Evolutionary conservation across 2,797 vertebrate genomes (phyloP), one percentile per base, ranked within the genome.

Genomic region (Dendrocincla tyrannina): DNA sequence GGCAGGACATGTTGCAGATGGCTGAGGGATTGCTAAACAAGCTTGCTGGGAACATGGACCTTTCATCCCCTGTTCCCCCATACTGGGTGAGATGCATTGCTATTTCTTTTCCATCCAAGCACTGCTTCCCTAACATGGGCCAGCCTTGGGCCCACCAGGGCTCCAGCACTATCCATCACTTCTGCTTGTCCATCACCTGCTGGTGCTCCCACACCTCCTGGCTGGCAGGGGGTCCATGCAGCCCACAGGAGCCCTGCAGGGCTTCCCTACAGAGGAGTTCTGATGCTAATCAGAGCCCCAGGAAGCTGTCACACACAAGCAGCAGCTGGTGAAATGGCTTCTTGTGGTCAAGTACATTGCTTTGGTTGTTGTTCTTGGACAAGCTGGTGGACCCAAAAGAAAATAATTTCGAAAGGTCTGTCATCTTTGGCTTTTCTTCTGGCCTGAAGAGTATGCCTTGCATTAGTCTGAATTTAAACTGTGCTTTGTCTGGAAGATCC

Each of bases 261-360:
- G 12, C 23, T 22, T 17, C n/a, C 11, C 23, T 62, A 27, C 46
- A 76, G n/a, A 9, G 46, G 59, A 30, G 27, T 47, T 69, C 39
- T 82, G 62, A 42, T 73, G 35, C 50, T 73, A 25, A 67, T 46
- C 50, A 73, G 60, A 76, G 46, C 28, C n/a, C 53, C 25, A 5
- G 89, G 56, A 56, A 85, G 79, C 70, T 93, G 70, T 49, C 39
- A 85, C 78, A 53, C 47, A 52, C 44, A 41, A 56, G 55, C 32
- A 79, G 81, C 44, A 67, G 66, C 74, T 76, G 77, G 74, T 63
- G 77, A 87, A 80, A 93, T 37, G 50, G 85, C 50, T 66, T 67
- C 69, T 50, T 59, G 14, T 58, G 42, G 24, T 30, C 56, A 39
- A 80, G 47, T 18, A 56, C 52, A n/a, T 28, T 9, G 64, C 69